phyloP scores from a whole-genome alignment of 2,113 vertebrate species.

The Chaetops frenatus region DNA sequence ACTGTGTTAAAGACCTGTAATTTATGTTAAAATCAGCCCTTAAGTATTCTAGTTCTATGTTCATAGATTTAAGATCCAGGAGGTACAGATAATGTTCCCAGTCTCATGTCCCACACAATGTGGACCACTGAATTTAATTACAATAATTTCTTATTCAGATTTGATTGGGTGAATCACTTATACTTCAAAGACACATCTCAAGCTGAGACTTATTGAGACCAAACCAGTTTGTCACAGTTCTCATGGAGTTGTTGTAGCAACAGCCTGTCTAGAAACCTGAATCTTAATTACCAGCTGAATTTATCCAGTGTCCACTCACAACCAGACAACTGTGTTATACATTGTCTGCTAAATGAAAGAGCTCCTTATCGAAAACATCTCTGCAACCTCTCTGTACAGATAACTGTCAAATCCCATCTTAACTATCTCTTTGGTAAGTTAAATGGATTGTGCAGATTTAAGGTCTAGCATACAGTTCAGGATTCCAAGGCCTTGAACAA shows the following conservation, averaged over 20 bases:
- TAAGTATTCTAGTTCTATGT: not conserved
- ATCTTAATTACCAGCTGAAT: not conserved
- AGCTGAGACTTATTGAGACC: not conserved
- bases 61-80: not conserved
- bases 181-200: not conserved
- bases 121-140: not conserved
- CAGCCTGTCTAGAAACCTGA: not conserved
- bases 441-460: not conserved
- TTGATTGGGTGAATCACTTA: not conserved
- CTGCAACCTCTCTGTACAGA: not conserved
- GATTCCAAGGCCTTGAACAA: not conserved
- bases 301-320: not conserved
- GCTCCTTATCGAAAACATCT: not conserved
- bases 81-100: not conserved
- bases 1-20: not conserved
- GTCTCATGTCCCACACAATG: fast-evolving
- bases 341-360: not conserved
- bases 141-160: not conserved
- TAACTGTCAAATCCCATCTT: not conserved
- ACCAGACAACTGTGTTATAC: not conserved
- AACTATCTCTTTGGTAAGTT: not conserved
- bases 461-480: not conserved
- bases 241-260: not conserved
- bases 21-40: not conserved
- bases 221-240: not conserved